Conservation (phyloP, 2,113 vertebrate genomes). For the Myotis yumanensis region DNA sequence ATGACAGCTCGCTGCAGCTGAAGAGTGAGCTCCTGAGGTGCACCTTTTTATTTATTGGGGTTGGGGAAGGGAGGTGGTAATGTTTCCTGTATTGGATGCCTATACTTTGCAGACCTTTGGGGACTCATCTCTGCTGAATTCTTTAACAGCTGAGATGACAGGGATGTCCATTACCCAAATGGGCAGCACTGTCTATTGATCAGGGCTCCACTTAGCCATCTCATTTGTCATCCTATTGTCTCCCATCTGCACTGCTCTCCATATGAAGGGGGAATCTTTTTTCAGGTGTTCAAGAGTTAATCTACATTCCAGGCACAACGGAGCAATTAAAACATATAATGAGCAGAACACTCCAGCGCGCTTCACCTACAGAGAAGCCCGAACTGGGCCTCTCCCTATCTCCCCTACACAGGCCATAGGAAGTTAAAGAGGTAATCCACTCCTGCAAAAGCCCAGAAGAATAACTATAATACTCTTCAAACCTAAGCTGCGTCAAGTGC, state of each 20-base stretch:
- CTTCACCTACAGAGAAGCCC: slow-evolving; percentile 45
- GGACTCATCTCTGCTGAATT: slow-evolving; percentile 89
- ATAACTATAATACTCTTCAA: slow-evolving; percentile 51
- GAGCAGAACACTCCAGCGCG: slow-evolving; percentile 9
- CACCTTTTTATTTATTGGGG: slow-evolving; percentile 73
- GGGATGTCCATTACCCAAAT: slow-evolving; percentile 95
- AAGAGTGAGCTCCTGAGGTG: slow-evolving; percentile 76
- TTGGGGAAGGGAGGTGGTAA: slow-evolving; percentile 72
- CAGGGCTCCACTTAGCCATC: slow-evolving; percentile 85
- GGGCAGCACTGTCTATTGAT: slow-evolving; percentile 94
- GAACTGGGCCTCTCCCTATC: slow-evolving; percentile 38
- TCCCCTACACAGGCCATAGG: background rate
- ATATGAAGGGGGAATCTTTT: slow-evolving; percentile 80
- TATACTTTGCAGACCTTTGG: slow-evolving; percentile 86
- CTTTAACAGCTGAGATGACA: slow-evolving; percentile 88
- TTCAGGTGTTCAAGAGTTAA: slow-evolving; percentile 83
- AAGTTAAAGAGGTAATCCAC: slow-evolving; percentile 66
- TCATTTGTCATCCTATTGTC: slow-evolving; percentile 90
- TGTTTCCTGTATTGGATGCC: slow-evolving; percentile 72
- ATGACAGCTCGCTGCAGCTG: slow-evolving; percentile 61
- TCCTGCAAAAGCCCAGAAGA: slow-evolving; percentile 61
- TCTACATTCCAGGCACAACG: slow-evolving; percentile 80
- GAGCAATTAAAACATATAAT: slow-evolving; percentile 81
- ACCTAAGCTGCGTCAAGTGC: slow-evolving; percentile 55
- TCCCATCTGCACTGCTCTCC: slow-evolving; percentile 82